Evolutionary conservation across 1,140 invertebrate genomes (phyloP), one percentile per base, ranked within the genome.

Genomic region (Ceratina japonica): DNA sequence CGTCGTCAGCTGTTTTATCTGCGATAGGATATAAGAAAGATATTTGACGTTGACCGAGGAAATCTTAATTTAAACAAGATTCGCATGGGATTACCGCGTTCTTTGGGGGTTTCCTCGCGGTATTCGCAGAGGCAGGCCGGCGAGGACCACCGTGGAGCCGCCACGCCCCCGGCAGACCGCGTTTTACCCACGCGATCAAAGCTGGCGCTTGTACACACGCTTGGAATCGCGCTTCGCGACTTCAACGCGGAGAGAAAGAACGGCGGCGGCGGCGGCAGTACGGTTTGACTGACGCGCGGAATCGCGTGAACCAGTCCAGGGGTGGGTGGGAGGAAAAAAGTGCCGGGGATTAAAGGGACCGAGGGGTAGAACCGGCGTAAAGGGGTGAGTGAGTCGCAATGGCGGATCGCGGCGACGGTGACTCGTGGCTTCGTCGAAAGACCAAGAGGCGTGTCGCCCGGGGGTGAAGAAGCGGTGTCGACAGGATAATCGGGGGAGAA

Each of bases 141-240:
- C 90, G 90, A 89, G 88, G 89, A 91, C 90, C 91, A 91, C 90
- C 90, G 89, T 88, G 85, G 87, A 90, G 89, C 88, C 87, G 90
- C 88, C 90, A 90, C 90, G 90, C 91, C 90, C 87, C 89, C 88
- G 81, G 77, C 74, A 56, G 83, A 83, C 82, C 86, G 80, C 81
- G 65, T 66, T 69, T 83, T 79, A 83, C 59, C 59, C 71, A 74
- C 65, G 64, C 76, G 65, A 59, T 79, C 66, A 63, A 22, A 22
- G n/a, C 13, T 54, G 49, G 80, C 87, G 84, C 76, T 58, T 58
- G 66, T 37, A 79, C 59, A 76, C 63, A 37, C 10, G 7, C 31
- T 8, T 58, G 20, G 13, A 8, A n/a, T 44, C 69, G 62, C 66
- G 58, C 37, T 44, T 44, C 81, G 81, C 70, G 71, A 81, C 62